These are phyloP conservation scores for Trichogramma dendrolimi DNA, from an alignment of 2,888 invertebrate genomes.

Conservation along the genomic window DNA sequence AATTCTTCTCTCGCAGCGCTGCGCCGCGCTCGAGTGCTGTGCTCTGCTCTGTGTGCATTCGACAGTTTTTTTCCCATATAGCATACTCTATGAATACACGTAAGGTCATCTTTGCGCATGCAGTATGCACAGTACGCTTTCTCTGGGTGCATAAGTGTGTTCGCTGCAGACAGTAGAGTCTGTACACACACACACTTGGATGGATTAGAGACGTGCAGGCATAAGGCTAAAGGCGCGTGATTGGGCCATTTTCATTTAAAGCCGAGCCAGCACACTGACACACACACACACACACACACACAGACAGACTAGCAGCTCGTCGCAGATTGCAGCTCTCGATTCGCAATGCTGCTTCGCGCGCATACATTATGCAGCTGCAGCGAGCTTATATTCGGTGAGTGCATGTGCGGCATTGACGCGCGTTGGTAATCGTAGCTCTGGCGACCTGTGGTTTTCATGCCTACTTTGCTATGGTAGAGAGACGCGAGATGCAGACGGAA, in stretches of 20 bases:
- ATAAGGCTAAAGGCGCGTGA: constrained; percentile 11
- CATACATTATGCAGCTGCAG: too few species aligned
- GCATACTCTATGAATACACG: too few species aligned
- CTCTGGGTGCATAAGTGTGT: neutral
- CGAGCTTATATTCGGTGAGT: too few species aligned
- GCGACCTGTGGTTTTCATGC: too few species aligned
- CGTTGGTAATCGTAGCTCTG: too few species aligned
- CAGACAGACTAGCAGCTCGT: neutral
- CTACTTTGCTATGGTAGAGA: too few species aligned
- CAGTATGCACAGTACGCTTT: too few species aligned
- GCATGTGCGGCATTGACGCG: too few species aligned
- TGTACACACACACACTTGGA: neutral
- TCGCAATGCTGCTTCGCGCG: neutral
- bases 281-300: too few species aligned
- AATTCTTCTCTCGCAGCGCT: constrained; percentile 13
- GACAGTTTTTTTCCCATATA: neutral
- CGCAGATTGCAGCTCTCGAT: constrained; percentile 12
- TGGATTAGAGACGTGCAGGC: neutral
- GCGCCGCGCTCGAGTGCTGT: neutral
- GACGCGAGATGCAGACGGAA: too few species aligned
- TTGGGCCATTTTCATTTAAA: constrained; percentile 24
- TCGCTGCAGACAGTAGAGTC: neutral
- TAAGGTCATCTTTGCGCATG: too few species aligned
- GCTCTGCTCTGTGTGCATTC: neutral
- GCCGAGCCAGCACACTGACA: constrained; percentile 2